A percentile compares a stretch with the other conserved stretches of the same genome.
Conservation (phyloP, 2,113 vertebrate genomes). For the Neomonachus schauinslandi region DNA sequence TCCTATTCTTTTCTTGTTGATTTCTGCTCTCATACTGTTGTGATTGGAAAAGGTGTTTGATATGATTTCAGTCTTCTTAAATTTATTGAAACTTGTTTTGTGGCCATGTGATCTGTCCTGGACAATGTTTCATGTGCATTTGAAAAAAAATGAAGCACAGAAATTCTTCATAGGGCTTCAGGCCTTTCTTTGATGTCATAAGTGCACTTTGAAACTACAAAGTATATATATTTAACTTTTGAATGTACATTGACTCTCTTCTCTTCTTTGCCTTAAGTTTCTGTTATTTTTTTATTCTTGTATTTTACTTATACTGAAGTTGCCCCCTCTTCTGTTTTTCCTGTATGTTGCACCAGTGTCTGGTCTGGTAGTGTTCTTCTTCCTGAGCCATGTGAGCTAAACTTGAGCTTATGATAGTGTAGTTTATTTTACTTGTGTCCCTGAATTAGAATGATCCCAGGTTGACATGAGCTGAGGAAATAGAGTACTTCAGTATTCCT, state of each 20-base stretch:
- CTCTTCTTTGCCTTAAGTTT: not conserved
- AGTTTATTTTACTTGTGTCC: not conserved
- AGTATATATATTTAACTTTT: not conserved
- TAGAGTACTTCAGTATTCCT: not conserved
- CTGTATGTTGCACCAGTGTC: not conserved
- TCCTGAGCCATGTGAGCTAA: not conserved
- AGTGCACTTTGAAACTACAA: not conserved
- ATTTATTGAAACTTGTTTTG: not conserved
- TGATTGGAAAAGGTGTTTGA: not conserved
- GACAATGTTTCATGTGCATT: not conserved
- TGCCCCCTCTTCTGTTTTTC: not conserved
- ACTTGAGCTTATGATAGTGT: not conserved
- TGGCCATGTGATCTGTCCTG: not conserved
- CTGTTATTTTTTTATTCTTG: not conserved
- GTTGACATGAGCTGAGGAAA: not conserved
- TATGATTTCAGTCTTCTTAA: not conserved
- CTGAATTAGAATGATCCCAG: not conserved
- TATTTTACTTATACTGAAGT: not conserved
- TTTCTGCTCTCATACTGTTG: not conserved
- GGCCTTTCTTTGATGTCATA: not conserved
- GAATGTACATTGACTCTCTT: not conserved
- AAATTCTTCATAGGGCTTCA: not conserved
- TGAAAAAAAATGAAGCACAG: not conserved
- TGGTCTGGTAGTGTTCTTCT: not conserved
- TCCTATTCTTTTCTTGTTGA: not conserved